Percentiles rank a stretch among this genome's conserved stretches.
These are phyloP conservation scores for Muntiacus reevesi DNA, from an alignment of 2,113 vertebrate genomes.

Conservation along the genomic window DNA sequence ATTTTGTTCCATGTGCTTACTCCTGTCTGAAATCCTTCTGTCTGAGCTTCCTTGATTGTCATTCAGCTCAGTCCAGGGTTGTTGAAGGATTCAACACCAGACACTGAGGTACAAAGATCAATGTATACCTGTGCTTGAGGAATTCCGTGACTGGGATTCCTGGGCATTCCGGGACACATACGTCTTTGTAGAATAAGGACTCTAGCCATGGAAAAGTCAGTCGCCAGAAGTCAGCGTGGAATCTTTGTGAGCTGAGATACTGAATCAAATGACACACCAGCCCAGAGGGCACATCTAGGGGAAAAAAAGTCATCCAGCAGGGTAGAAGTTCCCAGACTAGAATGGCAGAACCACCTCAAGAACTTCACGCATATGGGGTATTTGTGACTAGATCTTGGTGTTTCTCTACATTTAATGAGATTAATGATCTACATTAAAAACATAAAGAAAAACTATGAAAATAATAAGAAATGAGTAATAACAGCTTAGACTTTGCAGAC, in stretches of 20 bases:
- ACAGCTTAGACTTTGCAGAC: background rate
- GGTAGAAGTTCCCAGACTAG: background rate
- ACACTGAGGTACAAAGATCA: background rate
- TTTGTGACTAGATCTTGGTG: background rate
- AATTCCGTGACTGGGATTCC: background rate
- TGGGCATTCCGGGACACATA: background rate
- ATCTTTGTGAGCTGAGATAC: background rate
- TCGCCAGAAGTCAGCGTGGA: background rate
- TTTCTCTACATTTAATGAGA: conserved; percentile 9
- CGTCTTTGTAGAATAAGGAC: background rate
- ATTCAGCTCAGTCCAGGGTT: background rate
- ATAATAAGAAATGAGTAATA: background rate
- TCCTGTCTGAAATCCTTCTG: background rate
- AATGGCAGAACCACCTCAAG: background rate
- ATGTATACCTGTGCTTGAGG: background rate
- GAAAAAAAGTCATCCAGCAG: background rate
- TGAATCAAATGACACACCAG: background rate
- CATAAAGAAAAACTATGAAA: background rate
- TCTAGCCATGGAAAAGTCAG: background rate
- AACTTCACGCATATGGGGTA: background rate
- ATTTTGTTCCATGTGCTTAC: background rate
- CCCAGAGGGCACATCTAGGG: background rate
- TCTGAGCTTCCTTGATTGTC: background rate
- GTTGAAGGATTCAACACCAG: background rate
- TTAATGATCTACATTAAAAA: conserved; percentile 1